Percentiles rank a stretch among this genome's conserved stretches.
These are phyloP conservation scores for Coilia nasus DNA, from an alignment of 2,797 vertebrate genomes.

Conservation along the genomic window DNA sequence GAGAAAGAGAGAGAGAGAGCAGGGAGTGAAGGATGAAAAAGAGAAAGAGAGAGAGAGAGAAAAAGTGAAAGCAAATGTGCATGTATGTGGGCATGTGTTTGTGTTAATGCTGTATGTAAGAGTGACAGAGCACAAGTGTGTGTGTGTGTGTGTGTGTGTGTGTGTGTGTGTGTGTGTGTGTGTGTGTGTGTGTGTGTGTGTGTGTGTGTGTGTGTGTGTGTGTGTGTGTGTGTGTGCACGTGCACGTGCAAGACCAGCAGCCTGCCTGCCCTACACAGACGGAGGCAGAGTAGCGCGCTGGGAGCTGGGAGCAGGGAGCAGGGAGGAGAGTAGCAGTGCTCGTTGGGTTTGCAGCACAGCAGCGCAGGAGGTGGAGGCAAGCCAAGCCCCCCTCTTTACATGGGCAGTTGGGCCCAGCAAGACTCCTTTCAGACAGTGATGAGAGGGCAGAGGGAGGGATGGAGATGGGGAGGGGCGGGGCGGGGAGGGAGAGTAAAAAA, in stretches of 20 bases:
- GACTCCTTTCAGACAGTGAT: conserved; percentile 63
- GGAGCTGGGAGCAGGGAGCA: background rate
- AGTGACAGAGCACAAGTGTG: too few species aligned
- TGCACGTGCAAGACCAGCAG: background rate
- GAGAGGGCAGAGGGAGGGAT: background rate
- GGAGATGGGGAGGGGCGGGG: background rate
- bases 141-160: background rate
- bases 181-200: conserved; percentile 18
- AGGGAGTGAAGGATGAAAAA: too few species aligned
- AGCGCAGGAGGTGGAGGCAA: background rate
- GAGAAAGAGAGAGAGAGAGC: background rate
- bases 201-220: conserved; percentile 21
- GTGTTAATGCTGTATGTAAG: too few species aligned
- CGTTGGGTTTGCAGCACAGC: background rate
- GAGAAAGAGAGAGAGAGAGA: too few species aligned
- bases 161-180: conserved; percentile 28
- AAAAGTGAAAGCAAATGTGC: too few species aligned
- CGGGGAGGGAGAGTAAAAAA: background rate
- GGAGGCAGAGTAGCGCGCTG: conserved; percentile 45
- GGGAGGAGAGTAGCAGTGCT: conserved; percentile 22
- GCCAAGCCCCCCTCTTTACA: conserved; percentile 78
- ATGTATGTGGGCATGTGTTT: too few species aligned
- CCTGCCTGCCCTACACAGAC: conserved; percentile 45
- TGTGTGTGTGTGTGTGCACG: background rate
- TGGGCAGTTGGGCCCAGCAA: conserved; percentile 87